A percentile compares a stretch with the other conserved stretches of the same genome.
Evolutionary conservation across 1,140 invertebrate species (phyloP).

Genomic region (Colletes gigas): DNA sequence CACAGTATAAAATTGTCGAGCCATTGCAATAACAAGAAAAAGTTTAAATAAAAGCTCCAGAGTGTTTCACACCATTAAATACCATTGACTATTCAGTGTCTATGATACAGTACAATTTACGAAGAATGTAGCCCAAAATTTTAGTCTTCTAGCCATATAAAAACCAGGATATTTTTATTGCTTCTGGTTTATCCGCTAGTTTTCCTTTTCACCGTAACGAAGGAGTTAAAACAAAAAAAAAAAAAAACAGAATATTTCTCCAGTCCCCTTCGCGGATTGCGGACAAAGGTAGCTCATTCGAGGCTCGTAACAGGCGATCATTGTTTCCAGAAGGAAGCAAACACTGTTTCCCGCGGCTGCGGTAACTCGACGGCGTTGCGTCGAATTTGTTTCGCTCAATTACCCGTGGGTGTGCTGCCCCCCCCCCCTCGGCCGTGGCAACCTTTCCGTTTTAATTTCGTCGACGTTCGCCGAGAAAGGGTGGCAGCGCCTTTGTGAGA

Average conservation of each 20-base stretch:
- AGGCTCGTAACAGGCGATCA: slow-evolving; percentile 44
- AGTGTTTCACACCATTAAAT: too few species aligned
- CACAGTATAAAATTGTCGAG: too few species aligned
- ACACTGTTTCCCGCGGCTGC: slow-evolving; percentile 28
- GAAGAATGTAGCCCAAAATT: too few species aligned
- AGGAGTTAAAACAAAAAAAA: background rate
- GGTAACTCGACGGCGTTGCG: slow-evolving; percentile 31
- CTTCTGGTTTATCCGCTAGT: background rate
- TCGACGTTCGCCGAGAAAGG: slow-evolving; percentile 2
- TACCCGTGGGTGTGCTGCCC: slow-evolving; percentile 57
- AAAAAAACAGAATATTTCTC: background rate
- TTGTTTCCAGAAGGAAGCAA: slow-evolving; percentile 37
- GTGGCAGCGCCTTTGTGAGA: slow-evolving; percentile 44
- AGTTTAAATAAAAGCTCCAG: too few species aligned
- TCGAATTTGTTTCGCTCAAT: slow-evolving; percentile 62
- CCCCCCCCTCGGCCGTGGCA: slow-evolving; percentile 42
- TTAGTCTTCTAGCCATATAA: too few species aligned
- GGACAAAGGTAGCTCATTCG: slow-evolving; percentile 30
- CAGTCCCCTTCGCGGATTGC: background rate
- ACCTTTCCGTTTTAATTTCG: slow-evolving; percentile 62
- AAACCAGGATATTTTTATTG: background rate
- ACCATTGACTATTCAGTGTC: too few species aligned
- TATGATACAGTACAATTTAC: too few species aligned
- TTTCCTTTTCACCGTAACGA: background rate
- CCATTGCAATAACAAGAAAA: too few species aligned